Percentiles rank a stretch among this genome's conserved stretches.
Evolutionary conservation across 2,797 vertebrate genomes (phyloP).

Genomic region (Aselliscus stoliczkanus): DNA sequence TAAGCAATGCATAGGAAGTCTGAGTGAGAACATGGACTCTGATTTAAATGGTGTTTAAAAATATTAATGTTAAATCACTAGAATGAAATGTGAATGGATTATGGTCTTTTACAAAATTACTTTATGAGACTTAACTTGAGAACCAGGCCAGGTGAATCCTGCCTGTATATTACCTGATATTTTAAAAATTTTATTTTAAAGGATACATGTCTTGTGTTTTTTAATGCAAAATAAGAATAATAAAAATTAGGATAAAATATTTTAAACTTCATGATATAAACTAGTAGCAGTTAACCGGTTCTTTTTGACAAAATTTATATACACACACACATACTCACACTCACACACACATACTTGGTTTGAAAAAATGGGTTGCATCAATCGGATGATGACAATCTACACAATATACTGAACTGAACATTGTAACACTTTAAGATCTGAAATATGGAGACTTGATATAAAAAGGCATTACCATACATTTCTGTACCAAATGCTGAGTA

Average conservation of each 20-base stretch:
- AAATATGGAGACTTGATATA: neutral
- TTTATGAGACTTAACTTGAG: neutral
- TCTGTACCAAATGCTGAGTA: neutral
- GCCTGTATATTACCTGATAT: neutral
- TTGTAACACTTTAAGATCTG: neutral
- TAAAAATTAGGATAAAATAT: neutral
- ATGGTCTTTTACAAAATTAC: neutral
- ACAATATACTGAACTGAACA: neutral
- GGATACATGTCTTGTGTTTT: neutral
- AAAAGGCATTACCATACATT: neutral
- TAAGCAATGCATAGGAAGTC: neutral
- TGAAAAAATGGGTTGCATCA: neutral
- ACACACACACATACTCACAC: no score
- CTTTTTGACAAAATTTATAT: neutral
- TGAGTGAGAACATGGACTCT: neutral
- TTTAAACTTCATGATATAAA: neutral
- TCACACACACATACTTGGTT: neutral
- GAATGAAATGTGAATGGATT: neutral
- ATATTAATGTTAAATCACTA: neutral
- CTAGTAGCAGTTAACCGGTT: neutral
- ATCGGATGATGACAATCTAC: neutral
- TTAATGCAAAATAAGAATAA: neutral
- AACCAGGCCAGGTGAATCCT: neutral
- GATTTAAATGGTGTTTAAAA: neutral
- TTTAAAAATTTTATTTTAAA: neutral